phyloP scores from a whole-genome alignment of 2,888 invertebrate genomes.

The Eristalis intricaria region DNA sequence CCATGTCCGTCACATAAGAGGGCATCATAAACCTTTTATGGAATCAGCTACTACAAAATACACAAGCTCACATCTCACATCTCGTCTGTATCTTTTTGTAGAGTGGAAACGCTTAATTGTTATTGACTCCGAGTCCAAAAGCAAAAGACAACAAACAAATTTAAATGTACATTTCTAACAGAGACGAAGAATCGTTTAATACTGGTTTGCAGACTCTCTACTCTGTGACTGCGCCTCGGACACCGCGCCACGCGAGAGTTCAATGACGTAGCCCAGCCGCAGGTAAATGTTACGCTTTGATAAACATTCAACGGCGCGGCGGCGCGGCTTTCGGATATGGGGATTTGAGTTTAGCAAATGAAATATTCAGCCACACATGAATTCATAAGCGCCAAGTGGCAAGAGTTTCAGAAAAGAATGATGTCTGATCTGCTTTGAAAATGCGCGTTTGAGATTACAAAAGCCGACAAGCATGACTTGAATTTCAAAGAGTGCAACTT shows the following conservation, averaged over 20 bases:
- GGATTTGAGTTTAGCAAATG: not conserved
- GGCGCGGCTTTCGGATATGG: not conserved
- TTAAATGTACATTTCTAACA: not conserved
- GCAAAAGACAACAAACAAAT: not conserved
- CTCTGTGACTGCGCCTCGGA: not conserved
- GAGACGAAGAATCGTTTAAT: not conserved
- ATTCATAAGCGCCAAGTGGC: not conserved
- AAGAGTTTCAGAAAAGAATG: not conserved
- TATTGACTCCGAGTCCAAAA: not conserved
- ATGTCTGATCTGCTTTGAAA: not conserved
- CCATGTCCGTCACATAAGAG: not conserved
- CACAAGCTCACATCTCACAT: not conserved
- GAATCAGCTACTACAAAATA: constrained; percentile 4
- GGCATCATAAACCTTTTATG: not conserved
- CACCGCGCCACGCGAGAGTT: constrained; percentile 11
- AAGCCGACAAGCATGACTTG: not conserved
- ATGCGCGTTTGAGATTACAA: not conserved
- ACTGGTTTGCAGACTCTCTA: not conserved
- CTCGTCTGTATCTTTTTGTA: not conserved
- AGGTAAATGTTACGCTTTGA: constrained; percentile 15
- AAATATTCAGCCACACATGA: not conserved
- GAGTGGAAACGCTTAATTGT: not conserved
- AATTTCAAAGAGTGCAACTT: not conserved
- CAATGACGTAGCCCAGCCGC: constrained; percentile 25
- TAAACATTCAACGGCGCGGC: not conserved